Evolutionary conservation across 1,140 invertebrate species (phyloP).

Genomic region (Pentalonia nigronervosa): DNA sequence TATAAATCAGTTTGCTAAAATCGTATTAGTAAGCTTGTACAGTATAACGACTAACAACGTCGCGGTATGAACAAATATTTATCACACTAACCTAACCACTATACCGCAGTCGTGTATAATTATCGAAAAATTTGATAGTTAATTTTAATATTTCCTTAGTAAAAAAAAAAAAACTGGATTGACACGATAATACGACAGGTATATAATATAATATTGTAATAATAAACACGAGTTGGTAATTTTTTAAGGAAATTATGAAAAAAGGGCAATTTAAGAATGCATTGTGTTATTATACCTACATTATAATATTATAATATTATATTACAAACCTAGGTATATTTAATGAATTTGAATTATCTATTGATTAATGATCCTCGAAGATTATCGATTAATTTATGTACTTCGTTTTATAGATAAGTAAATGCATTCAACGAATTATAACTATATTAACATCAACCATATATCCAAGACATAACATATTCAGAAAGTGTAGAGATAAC

Average conservation of each 20-base stretch:
- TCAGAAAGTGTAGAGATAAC: not conserved
- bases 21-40: not conserved
- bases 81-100: not conserved
- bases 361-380: not conserved
- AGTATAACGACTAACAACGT: not conserved
- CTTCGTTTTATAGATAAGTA: not conserved
- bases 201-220: not conserved
- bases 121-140: not conserved
- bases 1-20: not conserved
- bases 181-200: not conserved
- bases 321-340: not conserved
- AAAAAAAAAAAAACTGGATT: not conserved
- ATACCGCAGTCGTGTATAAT: not conserved
- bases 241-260: not conserved
- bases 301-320: no score
- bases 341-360: not conserved
- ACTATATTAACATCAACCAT: not conserved
- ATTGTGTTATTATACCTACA: not conserved
- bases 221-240: not conserved
- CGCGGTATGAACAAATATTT: not conserved
- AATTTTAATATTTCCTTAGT: not conserved
- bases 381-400: not conserved
- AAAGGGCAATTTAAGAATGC: not conserved
- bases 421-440: not conserved
- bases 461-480: not conserved